Evolutionary conservation across 64 coral and sea anemone species (phyloP).

Genomic region (Stichodactyla helianthus): DNA sequence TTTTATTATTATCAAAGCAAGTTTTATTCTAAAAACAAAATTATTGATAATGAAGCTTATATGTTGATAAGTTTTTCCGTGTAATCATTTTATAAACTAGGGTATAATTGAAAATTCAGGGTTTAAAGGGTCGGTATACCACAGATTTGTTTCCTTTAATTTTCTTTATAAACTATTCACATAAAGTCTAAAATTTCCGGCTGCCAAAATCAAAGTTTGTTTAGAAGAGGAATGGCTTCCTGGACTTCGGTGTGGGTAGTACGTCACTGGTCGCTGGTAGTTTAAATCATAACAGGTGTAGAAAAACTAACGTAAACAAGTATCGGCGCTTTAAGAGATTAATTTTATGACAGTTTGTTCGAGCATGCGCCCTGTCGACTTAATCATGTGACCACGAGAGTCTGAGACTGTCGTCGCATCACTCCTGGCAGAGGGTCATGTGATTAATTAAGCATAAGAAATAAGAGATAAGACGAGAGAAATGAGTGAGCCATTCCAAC

Average conservation of each 20-base stretch:
- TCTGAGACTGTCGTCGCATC: conserved; percentile 11
- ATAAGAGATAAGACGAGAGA: too few species aligned
- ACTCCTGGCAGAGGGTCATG: background rate
- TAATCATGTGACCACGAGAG: conserved; percentile 10
- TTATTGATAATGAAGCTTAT: background rate
- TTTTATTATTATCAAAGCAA: background rate
- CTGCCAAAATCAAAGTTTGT: too few species aligned
- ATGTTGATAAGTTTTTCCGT: background rate
- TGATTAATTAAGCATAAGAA: background rate
- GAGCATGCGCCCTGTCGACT: background rate
- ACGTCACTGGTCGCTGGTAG: too few species aligned
- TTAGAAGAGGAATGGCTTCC: too few species aligned
- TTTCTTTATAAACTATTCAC: too few species aligned
- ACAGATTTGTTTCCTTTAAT: background rate
- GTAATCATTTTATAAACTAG: background rate
- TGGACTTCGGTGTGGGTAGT: too few species aligned
- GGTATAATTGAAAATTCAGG: background rate
- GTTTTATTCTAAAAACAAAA: background rate
- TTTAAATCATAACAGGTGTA: too few species aligned
- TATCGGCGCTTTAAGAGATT: too few species aligned
- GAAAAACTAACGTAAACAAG: too few species aligned
- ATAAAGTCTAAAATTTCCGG: too few species aligned
- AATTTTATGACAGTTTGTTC: background rate
- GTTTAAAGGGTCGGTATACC: background rate
- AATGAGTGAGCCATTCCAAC: too few species aligned